phyloP scores from a whole-genome alignment of 2,113 vertebrate genomes.

The Erinaceus europaeus region DNA sequence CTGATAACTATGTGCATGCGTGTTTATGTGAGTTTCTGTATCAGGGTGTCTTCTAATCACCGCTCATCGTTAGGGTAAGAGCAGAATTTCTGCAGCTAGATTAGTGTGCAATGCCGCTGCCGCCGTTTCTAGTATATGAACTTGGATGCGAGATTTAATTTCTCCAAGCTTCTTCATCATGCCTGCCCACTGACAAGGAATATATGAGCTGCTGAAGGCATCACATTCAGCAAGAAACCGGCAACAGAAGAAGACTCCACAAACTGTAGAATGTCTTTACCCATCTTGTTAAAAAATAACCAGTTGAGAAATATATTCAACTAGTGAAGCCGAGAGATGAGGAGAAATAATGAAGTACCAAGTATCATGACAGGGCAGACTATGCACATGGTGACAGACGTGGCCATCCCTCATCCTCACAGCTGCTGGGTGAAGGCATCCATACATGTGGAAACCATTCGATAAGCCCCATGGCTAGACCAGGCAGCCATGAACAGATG shows the following conservation, averaged over 20 bases:
- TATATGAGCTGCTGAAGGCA: not conserved
- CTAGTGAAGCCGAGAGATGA: conserved; percentile 8
- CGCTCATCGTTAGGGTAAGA: not conserved
- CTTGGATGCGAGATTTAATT: not conserved
- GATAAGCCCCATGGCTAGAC: conserved; percentile 54
- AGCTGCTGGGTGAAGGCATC: conserved; percentile 53
- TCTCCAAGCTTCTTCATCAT: not conserved
- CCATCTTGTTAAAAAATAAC: not conserved
- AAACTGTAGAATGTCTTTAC: not conserved
- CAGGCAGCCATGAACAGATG: conserved; percentile 46
- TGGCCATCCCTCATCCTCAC: not conserved
- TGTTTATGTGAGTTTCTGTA: not conserved
- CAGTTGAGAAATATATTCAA: not conserved
- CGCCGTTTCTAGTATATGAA: not conserved
- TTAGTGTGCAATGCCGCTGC: not conserved
- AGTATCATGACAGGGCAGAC: not conserved
- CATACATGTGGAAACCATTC: not conserved
- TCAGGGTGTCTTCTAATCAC: not conserved
- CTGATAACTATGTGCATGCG: not conserved
- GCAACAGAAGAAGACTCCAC: not conserved
- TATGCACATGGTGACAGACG: not conserved
- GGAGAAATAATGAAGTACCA: not conserved
- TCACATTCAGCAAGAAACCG: not conserved
- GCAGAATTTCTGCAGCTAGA: not conserved
- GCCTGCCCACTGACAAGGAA: not conserved